These are phyloP conservation scores for Alviniconcha marisindica DNA, from an alignment of 1,140 invertebrate genomes.

Conservation along the genomic window DNA sequence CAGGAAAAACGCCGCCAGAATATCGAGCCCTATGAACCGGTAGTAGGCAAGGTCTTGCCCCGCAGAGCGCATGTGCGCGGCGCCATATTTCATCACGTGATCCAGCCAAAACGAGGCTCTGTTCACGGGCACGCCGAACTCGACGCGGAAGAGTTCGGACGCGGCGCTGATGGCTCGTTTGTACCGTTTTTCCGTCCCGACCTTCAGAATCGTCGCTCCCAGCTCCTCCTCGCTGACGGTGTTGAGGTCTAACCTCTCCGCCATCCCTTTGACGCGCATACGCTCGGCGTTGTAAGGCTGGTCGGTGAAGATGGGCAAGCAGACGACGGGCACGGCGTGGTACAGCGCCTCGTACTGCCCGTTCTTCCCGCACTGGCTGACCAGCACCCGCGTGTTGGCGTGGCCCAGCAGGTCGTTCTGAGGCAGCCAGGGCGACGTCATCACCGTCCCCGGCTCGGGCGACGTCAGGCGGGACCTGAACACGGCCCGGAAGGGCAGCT, in stretches of 20 bases:
- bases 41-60: no score
- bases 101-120: no score
- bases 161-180: conserved; percentile 53
- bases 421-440: conserved; percentile 56
- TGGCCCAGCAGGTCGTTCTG: conserved; percentile 77
- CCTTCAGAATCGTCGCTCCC: conserved; percentile 38
- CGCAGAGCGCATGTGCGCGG: no score
- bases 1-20: no score
- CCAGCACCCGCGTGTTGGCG: conserved; percentile 70
- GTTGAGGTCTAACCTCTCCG: conserved; percentile 45
- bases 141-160: conserved; percentile 53
- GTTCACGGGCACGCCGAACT: conserved; percentile 47
- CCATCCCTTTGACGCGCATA: conserved; percentile 44
- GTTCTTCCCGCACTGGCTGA: conserved; percentile 62
- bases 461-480: conserved; percentile 37
- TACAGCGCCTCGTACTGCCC: conserved; percentile 58
- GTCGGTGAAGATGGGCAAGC: conserved; percentile 85
- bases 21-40: no score
- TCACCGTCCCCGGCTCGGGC: conserved; percentile 42
- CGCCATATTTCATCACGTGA: no score
- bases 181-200: conserved; percentile 51
- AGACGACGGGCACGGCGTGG: conserved; percentile 75
- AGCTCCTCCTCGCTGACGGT: conserved; percentile 41
- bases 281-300: conserved; percentile 77
- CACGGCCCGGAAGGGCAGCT: conserved; percentile 39